Evolutionary conservation across 2,797 vertebrate genomes (phyloP).

Genomic region (Siniperca scherzeri): DNA sequence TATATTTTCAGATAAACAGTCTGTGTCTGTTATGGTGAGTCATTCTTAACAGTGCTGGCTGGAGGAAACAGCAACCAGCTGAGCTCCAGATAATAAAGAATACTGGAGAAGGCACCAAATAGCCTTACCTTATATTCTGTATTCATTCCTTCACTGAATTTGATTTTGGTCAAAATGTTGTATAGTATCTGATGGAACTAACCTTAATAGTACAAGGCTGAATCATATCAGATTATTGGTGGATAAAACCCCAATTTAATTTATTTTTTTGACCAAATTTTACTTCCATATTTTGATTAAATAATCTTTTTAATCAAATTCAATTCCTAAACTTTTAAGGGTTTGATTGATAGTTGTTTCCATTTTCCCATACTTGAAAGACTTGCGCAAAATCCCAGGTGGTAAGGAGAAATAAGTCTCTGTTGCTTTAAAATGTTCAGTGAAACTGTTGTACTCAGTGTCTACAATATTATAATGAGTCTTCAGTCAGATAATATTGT

Average conservation of each 20-base stretch:
- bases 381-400: neutral
- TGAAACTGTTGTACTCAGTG: neutral
- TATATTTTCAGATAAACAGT: constrained; percentile 10
- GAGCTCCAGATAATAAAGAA: constrained; percentile 28
- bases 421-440: neutral
- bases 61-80: constrained; percentile 35
- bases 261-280: neutral
- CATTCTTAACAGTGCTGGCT: constrained; percentile 33
- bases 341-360: neutral
- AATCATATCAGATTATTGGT: neutral
- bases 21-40: constrained; percentile 25
- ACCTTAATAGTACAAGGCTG: neutral
- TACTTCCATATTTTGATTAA: neutral
- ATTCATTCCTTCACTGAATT: neutral
- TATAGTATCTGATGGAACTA: neutral
- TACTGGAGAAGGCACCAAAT: neutral
- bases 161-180: neutral
- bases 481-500: neutral
- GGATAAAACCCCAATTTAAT: neutral
- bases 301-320: neutral
- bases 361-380: neutral
- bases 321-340: too few species aligned
- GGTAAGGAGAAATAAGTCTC: neutral
- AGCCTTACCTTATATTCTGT: neutral
- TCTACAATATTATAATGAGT: neutral